Percentiles rank a stretch among this genome's conserved stretches.
Evolutionary conservation across 35 echinoderm and acorn worm species (phyloP).

Genomic region (Ptychodera flava): DNA sequence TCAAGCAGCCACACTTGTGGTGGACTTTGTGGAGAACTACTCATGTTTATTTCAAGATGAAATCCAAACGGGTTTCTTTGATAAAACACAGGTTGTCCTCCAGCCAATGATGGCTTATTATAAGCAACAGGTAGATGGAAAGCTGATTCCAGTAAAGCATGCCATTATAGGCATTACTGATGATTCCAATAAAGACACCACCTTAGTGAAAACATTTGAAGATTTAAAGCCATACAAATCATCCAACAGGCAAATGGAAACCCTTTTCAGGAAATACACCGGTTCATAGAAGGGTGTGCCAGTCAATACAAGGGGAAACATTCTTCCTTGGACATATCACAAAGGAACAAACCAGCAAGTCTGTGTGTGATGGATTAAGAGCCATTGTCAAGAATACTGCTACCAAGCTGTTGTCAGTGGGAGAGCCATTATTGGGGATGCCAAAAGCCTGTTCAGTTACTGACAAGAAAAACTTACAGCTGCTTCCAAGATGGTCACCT

Average conservation of each 20-base stretch:
- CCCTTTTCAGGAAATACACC: neutral
- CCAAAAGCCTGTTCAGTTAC: too few species aligned
- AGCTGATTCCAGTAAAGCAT: neutral
- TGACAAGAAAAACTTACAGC: too few species aligned
- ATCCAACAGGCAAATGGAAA: neutral
- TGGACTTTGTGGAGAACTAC: constrained; percentile 3
- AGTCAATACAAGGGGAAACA: constrained; percentile 33
- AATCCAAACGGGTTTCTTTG: neutral
- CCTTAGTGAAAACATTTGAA: neutral
- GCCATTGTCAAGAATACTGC: too few species aligned
- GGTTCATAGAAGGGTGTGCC: constrained; percentile 21
- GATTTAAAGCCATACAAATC: neutral
- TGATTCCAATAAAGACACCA: neutral
- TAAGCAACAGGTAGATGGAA: neutral
- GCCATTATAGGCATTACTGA: neutral
- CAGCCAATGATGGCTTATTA: neutral
- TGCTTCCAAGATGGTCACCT: too few species aligned
- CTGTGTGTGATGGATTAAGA: too few species aligned
- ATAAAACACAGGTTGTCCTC: neutral
- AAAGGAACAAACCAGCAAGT: too few species aligned
- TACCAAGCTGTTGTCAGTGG: too few species aligned
- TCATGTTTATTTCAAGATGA: neutral
- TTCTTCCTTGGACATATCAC: constrained; percentile 15
- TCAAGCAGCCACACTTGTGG: constrained; percentile 5
- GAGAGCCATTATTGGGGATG: too few species aligned